phyloP scores from a whole-genome alignment of 2,113 vertebrate genomes.

The Regulus satrapa region DNA sequence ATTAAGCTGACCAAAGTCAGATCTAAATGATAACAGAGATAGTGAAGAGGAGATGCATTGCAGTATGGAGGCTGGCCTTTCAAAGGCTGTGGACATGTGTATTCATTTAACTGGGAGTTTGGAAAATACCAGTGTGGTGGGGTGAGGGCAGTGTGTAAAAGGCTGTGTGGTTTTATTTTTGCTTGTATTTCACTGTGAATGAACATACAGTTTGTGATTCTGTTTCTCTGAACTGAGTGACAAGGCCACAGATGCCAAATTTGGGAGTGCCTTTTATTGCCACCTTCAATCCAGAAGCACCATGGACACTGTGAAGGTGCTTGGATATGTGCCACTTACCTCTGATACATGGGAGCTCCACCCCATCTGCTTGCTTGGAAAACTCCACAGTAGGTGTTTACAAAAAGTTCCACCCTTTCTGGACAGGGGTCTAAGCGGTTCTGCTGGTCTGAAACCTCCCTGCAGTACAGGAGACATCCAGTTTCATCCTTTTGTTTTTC shows the following conservation, averaged over 20 bases:
- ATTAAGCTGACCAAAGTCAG: background rate
- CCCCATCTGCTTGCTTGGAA: background rate
- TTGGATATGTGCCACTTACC: background rate
- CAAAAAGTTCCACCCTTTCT: background rate
- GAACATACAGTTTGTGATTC: background rate
- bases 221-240: background rate
- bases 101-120: background rate
- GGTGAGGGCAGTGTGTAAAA: background rate
- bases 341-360: background rate
- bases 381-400: background rate
- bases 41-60: background rate
- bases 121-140: constrained; percentile 6
- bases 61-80: background rate
- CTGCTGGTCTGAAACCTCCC: background rate
- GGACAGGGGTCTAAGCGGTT: background rate
- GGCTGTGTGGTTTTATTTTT: background rate
- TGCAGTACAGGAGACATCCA: background rate
- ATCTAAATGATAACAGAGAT: background rate
- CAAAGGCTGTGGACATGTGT: background rate
- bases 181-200: background rate
- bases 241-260: background rate
- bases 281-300: background rate
- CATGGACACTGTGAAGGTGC: background rate
- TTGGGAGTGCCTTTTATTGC: background rate
- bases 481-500: background rate